Conservation (phyloP, 2,797 vertebrate genomes). For the Naso thynnoides region DNA sequence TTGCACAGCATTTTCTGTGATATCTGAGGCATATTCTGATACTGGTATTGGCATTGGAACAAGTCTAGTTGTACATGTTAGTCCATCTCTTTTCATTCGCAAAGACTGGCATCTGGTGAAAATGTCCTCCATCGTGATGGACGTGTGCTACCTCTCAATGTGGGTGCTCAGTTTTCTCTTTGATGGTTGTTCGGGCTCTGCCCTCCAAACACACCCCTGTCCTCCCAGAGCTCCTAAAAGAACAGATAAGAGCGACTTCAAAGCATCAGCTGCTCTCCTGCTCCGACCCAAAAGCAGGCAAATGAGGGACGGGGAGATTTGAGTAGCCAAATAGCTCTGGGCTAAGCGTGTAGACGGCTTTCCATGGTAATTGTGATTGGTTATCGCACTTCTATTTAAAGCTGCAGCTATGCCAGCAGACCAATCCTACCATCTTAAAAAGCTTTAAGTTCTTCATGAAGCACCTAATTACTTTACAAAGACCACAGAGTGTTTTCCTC, state of each 20-base stretch:
- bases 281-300: constrained; percentile 44
- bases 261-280: constrained; percentile 46
- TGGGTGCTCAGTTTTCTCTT: constrained; percentile 49
- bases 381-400: constrained; percentile 26
- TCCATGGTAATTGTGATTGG: constrained; percentile 29
- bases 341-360: constrained; percentile 25
- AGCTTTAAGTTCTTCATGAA: constrained; percentile 32
- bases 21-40: too few species aligned
- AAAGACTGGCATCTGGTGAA: background rate
- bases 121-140: constrained; percentile 1
- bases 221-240: constrained; percentile 41
- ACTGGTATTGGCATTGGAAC: too few species aligned
- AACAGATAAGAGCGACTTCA: constrained; percentile 67
- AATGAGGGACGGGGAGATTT: constrained; percentile 60
- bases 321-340: constrained; percentile 57
- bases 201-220: background rate
- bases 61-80: too few species aligned
- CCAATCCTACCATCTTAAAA: constrained; percentile 15
- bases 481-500: constrained; percentile 16
- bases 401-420: background rate
- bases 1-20: too few species aligned
- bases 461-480: constrained; percentile 43
- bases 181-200: constrained; percentile 54
- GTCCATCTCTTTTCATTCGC: too few species aligned
- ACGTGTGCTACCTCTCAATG: constrained; percentile 11